phyloP scores from a whole-genome alignment of 1,140 invertebrate species.

The Drosophila nebulosa region DNA sequence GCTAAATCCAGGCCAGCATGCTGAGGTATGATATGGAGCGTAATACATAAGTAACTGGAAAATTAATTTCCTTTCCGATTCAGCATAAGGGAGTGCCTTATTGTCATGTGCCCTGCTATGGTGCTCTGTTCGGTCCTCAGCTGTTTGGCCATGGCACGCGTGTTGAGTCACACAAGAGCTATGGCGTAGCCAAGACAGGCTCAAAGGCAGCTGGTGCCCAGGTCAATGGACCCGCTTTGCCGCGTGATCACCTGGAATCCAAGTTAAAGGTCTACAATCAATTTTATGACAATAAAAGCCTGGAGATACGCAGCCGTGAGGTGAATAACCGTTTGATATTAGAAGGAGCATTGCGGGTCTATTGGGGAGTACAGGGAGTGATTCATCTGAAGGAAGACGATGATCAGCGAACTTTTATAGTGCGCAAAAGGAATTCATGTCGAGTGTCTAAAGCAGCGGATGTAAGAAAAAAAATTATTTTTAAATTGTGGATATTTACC shows the following conservation, averaged over 20 bases:
- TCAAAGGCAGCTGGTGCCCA: conserved; percentile 57
- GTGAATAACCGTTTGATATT: conserved; percentile 90
- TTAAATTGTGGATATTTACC: not conserved
- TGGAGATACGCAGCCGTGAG: conserved; percentile 88
- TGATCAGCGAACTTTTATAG: conserved; percentile 89
- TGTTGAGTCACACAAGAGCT: conserved; percentile 93
- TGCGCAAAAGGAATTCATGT: conserved; percentile 87
- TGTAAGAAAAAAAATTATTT: conserved; percentile 27
- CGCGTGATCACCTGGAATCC: conserved; percentile 88
- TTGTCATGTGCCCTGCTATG: conserved; percentile 95
- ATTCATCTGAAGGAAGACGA: conserved; percentile 94
- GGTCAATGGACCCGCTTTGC: conserved; percentile 79
- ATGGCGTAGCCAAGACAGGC: conserved; percentile 85
- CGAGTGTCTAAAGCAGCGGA: conserved; percentile 78
- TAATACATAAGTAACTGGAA: not conserved
- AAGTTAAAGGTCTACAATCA: conserved; percentile 89
- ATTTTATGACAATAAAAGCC: conserved; percentile 90
- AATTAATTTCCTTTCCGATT: not conserved
- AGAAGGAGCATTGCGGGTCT: conserved; percentile 90
- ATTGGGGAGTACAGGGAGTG: conserved; percentile 92
- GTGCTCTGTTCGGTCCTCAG: conserved; percentile 92
- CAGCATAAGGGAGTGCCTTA: conserved; percentile 95
- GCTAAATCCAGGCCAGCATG: conserved; percentile 93
- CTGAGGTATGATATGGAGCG: conserved; percentile 84
- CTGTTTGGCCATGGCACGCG: conserved; percentile 93